A percentile compares a stretch with the other conserved stretches of the same genome.
Conservation (phyloP, 2,113 vertebrate genomes). For the Dendrocopos noguchii region DNA sequence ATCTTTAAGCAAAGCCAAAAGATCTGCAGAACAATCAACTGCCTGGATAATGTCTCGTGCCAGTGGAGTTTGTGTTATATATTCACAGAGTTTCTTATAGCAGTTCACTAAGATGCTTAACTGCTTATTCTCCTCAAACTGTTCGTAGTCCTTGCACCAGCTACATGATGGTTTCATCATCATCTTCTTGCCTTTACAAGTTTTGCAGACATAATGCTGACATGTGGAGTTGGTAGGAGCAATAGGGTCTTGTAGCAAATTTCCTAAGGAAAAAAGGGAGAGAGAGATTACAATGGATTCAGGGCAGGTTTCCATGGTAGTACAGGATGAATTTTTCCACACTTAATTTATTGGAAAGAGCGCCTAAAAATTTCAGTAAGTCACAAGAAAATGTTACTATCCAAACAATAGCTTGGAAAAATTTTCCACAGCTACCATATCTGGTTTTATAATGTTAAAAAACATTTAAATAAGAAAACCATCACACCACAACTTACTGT, state of each 20-base stretch:
- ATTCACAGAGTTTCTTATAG: slow-evolving; percentile 95
- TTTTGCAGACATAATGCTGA: slow-evolving; percentile 94
- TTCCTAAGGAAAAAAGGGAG: slow-evolving; percentile 79
- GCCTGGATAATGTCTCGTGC: slow-evolving; percentile 87
- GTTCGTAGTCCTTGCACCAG: slow-evolving; percentile 95
- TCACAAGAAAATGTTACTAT: not conserved
- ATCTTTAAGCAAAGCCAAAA: slow-evolving; percentile 91
- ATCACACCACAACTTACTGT: not conserved
- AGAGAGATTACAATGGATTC: slow-evolving; percentile 7
- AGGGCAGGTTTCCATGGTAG: not conserved
- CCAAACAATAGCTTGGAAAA: not conserved
- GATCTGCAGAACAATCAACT: slow-evolving; percentile 88
- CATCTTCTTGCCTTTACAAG: slow-evolving; percentile 96
- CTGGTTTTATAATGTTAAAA: not conserved
- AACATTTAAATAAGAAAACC: not conserved
- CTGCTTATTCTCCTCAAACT: slow-evolving; percentile 95
- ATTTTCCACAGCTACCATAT: not conserved
- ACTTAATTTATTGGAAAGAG: not conserved
- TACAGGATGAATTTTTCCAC: fast-evolving
- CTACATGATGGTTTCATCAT: slow-evolving; percentile 91
- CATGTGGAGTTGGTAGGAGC: slow-evolving; percentile 92
- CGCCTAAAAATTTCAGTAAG: not conserved
- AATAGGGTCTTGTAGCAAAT: slow-evolving; percentile 94
- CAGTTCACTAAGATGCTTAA: slow-evolving; percentile 92
- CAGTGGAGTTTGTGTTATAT: slow-evolving; percentile 89